A percentile compares a stretch with the other conserved stretches of the same genome.
These are phyloP conservation scores for Hycleus phaleratus DNA, from an alignment of 1,140 invertebrate species.

Conservation along the genomic window DNA sequence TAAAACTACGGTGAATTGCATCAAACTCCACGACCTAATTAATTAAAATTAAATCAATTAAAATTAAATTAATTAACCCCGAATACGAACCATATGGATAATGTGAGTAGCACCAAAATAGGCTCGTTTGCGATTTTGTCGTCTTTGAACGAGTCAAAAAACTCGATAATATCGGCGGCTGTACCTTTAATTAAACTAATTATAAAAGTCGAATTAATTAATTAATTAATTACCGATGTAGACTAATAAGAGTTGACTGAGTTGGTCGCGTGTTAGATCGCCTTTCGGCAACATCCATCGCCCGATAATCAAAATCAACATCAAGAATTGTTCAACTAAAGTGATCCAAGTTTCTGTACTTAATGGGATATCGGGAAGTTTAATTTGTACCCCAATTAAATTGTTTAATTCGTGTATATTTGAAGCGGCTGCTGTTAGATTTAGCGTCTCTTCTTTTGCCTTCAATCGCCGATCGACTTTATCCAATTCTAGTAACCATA, in stretches of 20 bases:
- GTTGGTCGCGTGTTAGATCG: slow-evolving; percentile 79
- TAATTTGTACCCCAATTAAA: slow-evolving; percentile 50
- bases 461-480: slow-evolving; percentile 61
- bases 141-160: slow-evolving; percentile 91
- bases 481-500: slow-evolving; percentile 77
- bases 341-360: slow-evolving; percentile 76
- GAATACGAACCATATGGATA: slow-evolving; percentile 62
- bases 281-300: slow-evolving; percentile 86
- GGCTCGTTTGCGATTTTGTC: slow-evolving; percentile 67
- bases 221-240: slow-evolving; percentile 53
- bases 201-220: not conserved
- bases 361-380: slow-evolving; percentile 55
- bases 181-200: slow-evolving; percentile 48
- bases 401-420: slow-evolving; percentile 50
- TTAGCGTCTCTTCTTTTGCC: slow-evolving; percentile 46
- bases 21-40: slow-evolving; percentile 67
- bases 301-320: slow-evolving; percentile 80
- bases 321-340: slow-evolving; percentile 81
- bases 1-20: slow-evolving; percentile 85
- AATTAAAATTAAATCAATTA: not conserved
- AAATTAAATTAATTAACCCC: not conserved
- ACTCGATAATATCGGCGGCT: slow-evolving; percentile 92
- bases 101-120: slow-evolving; percentile 64
- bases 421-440: slow-evolving; percentile 42
- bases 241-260: slow-evolving; percentile 83